phyloP scores from a whole-genome alignment of 2,888 invertebrate genomes.

The Drosophila ochracea region DNA sequence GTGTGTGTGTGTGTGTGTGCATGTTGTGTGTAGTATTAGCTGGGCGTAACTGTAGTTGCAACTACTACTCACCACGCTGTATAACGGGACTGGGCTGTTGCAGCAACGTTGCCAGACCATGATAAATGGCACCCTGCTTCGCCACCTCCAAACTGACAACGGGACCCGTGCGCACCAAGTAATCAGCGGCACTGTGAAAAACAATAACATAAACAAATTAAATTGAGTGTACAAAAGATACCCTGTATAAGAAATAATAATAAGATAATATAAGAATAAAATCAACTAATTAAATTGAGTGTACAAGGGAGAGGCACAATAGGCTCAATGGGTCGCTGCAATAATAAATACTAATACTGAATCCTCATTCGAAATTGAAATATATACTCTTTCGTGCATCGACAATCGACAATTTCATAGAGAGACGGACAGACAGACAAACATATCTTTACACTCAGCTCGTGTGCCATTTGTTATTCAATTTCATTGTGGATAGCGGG shows the following conservation, averaged over 20 bases:
- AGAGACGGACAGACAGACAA: not conserved
- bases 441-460: not conserved
- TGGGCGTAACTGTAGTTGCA: conserved; percentile 33
- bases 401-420: not conserved
- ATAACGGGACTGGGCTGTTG: conserved; percentile 95
- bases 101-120: conserved; percentile 96
- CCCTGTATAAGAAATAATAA: not conserved
- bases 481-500: too few species aligned
- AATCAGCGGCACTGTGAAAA: conserved; percentile 93
- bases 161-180: conserved; percentile 96
- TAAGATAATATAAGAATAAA: too few species aligned
- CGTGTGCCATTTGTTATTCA: too few species aligned
- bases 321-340: not conserved
- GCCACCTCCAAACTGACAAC: conserved; percentile 98
- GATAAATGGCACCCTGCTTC: conserved; percentile 98
- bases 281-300: too few species aligned
- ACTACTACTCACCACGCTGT: conserved; percentile 88
- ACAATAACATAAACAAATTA: not conserved
- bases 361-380: not conserved
- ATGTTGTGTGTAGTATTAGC: conserved; percentile 32
- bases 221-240: not conserved
- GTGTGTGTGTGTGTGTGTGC: conserved; percentile 25
- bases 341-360: not conserved
- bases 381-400: not conserved
- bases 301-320: not conserved